phyloP scores from a whole-genome alignment of 2,888 invertebrate genomes.

The Lapara coniferarum region DNA sequence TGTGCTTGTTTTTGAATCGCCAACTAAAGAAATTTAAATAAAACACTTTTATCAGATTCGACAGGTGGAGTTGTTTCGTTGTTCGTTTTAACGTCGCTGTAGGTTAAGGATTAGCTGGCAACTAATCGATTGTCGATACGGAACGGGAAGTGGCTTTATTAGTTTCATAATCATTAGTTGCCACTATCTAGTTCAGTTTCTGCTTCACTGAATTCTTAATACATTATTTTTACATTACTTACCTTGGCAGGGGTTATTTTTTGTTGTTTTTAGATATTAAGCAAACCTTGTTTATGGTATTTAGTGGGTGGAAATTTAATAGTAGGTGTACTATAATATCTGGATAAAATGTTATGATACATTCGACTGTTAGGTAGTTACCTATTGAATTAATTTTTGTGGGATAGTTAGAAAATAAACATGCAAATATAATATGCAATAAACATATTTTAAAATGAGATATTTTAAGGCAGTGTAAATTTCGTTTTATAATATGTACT shows the following conservation, averaged over 20 bases:
- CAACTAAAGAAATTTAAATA: conserved; percentile 81
- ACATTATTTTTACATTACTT: conserved; percentile 8
- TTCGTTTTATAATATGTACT: no score
- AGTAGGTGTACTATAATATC: neutral
- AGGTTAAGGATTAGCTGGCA: conserved; percentile 79
- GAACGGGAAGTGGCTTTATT: conserved; percentile 64
- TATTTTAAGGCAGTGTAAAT: no score
- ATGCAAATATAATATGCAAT: no score
- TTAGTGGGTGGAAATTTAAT: neutral
- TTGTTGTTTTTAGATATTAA: neutral
- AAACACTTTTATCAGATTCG: conserved; percentile 83
- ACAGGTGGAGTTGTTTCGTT: conserved; percentile 76
- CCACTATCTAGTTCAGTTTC: conserved; percentile 19
- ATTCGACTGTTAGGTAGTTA: no score
- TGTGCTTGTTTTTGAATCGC: conserved; percentile 77
- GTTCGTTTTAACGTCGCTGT: conserved; percentile 78
- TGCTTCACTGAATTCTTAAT: conserved; percentile 17
- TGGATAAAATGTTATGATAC: neutral
- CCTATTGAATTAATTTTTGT: no score
- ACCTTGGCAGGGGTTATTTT: neutral
- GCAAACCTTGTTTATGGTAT: neutral
- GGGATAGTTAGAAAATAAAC: no score
- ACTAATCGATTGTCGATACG: conserved; percentile 77
- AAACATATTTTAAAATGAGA: no score
- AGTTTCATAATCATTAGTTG: conserved; percentile 38